Evolutionary conservation across 2,113 vertebrate species (phyloP), one percentile per base, ranked within the genome.

Genomic region (Pomatorhinus ruficollis): DNA sequence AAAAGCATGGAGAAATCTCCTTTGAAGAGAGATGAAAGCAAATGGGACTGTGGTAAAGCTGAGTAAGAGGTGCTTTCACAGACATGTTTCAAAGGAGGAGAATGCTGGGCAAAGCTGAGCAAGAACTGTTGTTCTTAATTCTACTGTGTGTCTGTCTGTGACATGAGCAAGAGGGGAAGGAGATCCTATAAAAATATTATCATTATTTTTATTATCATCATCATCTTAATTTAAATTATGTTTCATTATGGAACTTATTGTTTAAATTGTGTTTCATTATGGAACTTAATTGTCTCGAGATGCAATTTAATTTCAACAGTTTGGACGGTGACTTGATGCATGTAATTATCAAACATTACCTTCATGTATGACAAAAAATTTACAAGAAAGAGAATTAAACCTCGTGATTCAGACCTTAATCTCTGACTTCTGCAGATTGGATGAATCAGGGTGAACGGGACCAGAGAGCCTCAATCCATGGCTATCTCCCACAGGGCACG

Each of bases 11-110:
- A 88, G 76, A 72, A 93, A 91, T 71, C 56, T 82, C 53, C 90
- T 97, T 94, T 96, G 95, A 95, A 95, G 94, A 93, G 50, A 92
- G 64, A 89, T 90, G 96, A 96, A 96, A 96, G 95, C 1, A 0
- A 63, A 30, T 33, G 42, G 37, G 71, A 15, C 44, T 77, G 75
- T 53, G 81, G 89, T 63, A 54, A 89, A 88, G 83, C 79, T 95
- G 89, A 92, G 88, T 93, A 92, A 95, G 95, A 94, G 85, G 83
- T 96, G 86, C 45, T 90, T 93, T 91, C 66, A 83, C 53, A 83
- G 79, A 15, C 61, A 3, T 23, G 35, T 71, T 52, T 59, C 1
- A 11, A 85, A 93, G 63, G 70, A 89, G 42, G 47, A 74, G 39
- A n/a, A 12, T 3, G 19, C 61, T 63, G 31, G 52, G 54, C 77